A percentile compares a stretch with the other conserved stretches of the same genome.
Conservation (phyloP, 2,888 invertebrate genomes). For the Parasteatoda lunata region DNA sequence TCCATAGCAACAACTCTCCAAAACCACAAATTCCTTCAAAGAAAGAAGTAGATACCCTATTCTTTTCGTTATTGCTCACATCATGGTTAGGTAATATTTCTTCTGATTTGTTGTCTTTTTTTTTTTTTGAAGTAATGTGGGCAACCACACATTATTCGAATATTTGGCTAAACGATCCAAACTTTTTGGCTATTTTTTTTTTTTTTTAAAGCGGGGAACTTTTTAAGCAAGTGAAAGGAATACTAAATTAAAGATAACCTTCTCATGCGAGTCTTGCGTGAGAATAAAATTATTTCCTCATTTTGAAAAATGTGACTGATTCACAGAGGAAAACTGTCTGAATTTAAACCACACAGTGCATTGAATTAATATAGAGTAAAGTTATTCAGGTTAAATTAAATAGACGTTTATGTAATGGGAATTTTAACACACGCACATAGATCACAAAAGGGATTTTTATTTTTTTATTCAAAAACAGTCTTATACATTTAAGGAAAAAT, state of each 20-base stretch:
- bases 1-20: conserved; percentile 33
- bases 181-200: background rate
- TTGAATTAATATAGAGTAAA: no score
- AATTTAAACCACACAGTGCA: no score
- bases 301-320: no score
- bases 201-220: background rate
- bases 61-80: conserved; percentile 6
- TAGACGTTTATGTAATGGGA: no score
- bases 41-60: conserved; percentile 24
- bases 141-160: background rate
- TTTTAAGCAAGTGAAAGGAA: background rate
- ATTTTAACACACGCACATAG: no score
- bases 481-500: no score
- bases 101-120: background rate
- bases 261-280: background rate
- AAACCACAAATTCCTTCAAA: conserved; percentile 30
- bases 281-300: background rate
- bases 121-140: background rate
- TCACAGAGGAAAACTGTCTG: no score
- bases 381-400: no score
- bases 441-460: no score
- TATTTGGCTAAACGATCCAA: background rate
- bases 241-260: background rate
- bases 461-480: no score
- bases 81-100: conserved; percentile 11